Base-by-base conservation (phyloP, 1,140 invertebrate genomes). In the Teleopsis dalmanni region DNA sequence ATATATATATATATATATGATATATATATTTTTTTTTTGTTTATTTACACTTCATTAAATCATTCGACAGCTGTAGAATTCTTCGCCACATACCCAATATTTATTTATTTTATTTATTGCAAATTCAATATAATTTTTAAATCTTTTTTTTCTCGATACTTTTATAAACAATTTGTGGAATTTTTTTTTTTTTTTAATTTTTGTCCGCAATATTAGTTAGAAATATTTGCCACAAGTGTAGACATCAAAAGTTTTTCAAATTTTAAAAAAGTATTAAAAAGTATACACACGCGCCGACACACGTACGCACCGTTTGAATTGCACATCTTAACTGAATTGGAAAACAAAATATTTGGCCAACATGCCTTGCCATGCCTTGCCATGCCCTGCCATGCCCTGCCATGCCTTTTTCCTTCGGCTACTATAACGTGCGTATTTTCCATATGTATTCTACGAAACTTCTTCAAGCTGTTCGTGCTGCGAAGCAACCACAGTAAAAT, bases 231-330 rank as follows among this genome's bases (percentile, higher is more conserved):
- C 63, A 63, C 65, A 63, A n/a, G n/a, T 13, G 23, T 11, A n/a
- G 21, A 13, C 18, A 9, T 42, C 27, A 4, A 26, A n/a, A 43
- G n/a, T 11, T 27, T 43, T 43, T 29, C 41, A 40, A 25, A 21
- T 40, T 22, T 40, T 40, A 11, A 23, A 23, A 23, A 23, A 31
- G 27, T 43, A 9, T 43, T 9, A 19, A 29, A 13, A 29, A 43
- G 26, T 25, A 25, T 34, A 26, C 18, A 48, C 36, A 25, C 46
- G 46, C 46, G 46, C 46, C 16, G 26, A 33, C 46, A 38, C 55
- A 65, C 62, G 60, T 65, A 62, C 60, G 62, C 59, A 62, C 62
- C 60, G 58, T 60, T 60, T 55, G 57, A 65, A 65, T 57, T 62
- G 60, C 60, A 65, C 62, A 65, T 65, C 62, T 61, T 65, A 63